Evolutionary conservation across 2,888 invertebrate genomes (phyloP).

Genomic region (Dolichomitus sp.): DNA sequence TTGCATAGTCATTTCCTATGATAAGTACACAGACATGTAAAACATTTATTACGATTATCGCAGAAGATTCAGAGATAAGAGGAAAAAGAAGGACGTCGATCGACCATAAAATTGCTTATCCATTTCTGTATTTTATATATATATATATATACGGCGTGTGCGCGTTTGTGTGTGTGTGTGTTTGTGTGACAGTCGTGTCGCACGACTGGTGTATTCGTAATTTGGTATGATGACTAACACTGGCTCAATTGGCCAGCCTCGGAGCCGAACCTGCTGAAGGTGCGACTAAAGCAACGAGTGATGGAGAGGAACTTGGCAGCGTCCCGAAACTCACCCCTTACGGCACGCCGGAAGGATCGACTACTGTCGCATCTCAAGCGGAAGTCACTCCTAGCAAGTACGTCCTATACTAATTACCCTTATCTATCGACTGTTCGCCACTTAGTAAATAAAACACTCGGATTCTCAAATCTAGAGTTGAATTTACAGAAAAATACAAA

Average conservation of each 20-base stretch:
- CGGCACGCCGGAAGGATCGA: constrained; percentile 92
- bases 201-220: constrained; percentile 67
- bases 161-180: constrained; percentile 50
- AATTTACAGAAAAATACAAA: not conserved
- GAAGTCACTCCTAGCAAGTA: constrained; percentile 90
- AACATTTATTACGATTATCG: not conserved
- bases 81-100: constrained; percentile 53
- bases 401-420: constrained; percentile 76
- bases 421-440: constrained; percentile 52
- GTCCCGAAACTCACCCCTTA: constrained; percentile 95
- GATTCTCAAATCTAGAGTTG: not conserved
- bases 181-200: constrained; percentile 60
- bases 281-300: constrained; percentile 97
- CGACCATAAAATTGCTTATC: constrained; percentile 55
- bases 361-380: constrained; percentile 92
- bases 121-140: constrained; percentile 18
- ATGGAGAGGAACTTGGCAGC: constrained; percentile 91
- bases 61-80: not conserved
- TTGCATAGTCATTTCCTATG: not conserved
- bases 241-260: constrained; percentile 91
- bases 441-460: not conserved
- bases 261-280: constrained; percentile 98
- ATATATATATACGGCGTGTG: not conserved
- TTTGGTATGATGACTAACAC: constrained; percentile 83
- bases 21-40: not conserved